Conservation (phyloP, 2,113 vertebrate genomes). For the Grantiella picta region DNA sequence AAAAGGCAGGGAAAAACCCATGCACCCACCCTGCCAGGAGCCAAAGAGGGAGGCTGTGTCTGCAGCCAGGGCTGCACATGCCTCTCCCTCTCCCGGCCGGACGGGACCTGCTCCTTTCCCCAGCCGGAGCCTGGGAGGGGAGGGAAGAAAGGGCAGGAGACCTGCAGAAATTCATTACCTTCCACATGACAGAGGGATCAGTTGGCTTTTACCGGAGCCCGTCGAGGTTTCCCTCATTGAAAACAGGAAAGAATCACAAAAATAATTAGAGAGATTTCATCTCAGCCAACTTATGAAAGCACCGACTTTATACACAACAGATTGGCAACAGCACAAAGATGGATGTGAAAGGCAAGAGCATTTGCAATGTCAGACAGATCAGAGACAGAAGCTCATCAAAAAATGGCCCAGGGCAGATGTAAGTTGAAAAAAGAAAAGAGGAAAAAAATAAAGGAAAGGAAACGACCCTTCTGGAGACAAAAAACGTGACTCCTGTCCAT, state of each 20-base stretch:
- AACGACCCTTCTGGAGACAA: conserved; percentile 46
- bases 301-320: conserved; percentile 53
- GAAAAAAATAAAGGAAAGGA: neutral
- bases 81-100: conserved; percentile 7
- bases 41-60: conserved; percentile 27
- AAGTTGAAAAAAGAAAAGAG: conserved; percentile 28
- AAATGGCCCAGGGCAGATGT: conserved; percentile 50
- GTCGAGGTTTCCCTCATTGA: conserved; percentile 36
- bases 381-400: conserved; percentile 63
- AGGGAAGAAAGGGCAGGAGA: neutral
- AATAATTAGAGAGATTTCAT: conserved; percentile 66
- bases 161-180: conserved; percentile 45
- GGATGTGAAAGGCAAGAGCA: conserved; percentile 57
- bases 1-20: conserved; percentile 29
- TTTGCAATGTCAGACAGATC: conserved; percentile 58
- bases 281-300: conserved; percentile 55
- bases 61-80: conserved; percentile 19
- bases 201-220: conserved; percentile 18
- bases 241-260: conserved; percentile 61
- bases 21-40: conserved; percentile 51
- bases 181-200: conserved; percentile 35
- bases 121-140: neutral
- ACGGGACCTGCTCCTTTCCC: neutral
- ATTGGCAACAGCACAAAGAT: conserved; percentile 58
- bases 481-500: neutral